Evolutionary conservation across 2,797 vertebrate genomes (phyloP).

Genomic region (Acomys russatus): DNA sequence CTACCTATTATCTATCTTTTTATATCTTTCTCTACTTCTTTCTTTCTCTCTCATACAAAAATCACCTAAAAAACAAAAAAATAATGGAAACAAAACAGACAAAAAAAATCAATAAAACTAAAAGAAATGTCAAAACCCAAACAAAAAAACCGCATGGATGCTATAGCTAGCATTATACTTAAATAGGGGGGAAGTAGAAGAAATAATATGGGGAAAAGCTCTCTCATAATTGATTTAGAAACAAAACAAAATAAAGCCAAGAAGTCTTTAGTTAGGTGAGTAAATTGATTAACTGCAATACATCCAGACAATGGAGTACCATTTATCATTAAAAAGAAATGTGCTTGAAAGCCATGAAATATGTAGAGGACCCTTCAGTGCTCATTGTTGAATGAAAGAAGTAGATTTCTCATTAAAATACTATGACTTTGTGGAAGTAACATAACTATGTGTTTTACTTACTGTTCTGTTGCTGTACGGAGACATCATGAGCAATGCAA

Average conservation of each 20-base stretch:
- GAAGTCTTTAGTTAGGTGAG: not conserved
- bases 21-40: not conserved
- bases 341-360: slow-evolving; percentile 16
- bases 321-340: slow-evolving; percentile 41
- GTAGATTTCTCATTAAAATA: not conserved
- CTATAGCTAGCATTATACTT: not conserved
- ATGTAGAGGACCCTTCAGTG: not conserved
- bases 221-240: not conserved
- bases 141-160: not conserved
- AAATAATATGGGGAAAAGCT: not conserved
- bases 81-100: not conserved
- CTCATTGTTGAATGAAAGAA: not conserved
- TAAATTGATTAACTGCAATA: not conserved
- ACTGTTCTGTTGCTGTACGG: not conserved
- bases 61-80: not conserved
- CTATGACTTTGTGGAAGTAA: not conserved
- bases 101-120: not conserved
- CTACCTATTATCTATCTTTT: not conserved
- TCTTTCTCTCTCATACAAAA: not conserved
- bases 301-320: not conserved
- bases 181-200: not conserved
- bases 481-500: not conserved
- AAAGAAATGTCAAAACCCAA: not conserved
- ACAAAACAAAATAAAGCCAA: not conserved
- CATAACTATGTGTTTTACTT: not conserved